A percentile compares a stretch with the other conserved stretches of the same genome.
Evolutionary conservation across 2,113 vertebrate species (phyloP).

Genomic region (Tragelaphus buxtoni): DNA sequence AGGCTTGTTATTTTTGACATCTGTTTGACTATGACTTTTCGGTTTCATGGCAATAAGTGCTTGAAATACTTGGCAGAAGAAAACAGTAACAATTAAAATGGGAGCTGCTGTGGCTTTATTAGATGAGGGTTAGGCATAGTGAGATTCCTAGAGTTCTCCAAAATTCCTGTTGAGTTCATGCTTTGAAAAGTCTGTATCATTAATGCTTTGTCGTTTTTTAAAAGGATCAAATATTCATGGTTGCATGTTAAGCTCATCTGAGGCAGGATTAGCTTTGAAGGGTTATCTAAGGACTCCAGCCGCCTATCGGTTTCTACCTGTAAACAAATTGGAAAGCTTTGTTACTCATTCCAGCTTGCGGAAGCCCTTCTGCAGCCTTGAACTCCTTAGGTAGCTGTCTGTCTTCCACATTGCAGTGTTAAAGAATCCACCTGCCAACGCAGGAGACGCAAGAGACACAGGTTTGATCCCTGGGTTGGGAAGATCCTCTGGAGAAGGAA

Average conservation of each 20-base stretch:
- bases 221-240: background rate
- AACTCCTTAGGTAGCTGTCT: background rate
- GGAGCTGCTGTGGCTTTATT: background rate
- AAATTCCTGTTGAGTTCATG: background rate
- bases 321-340: background rate
- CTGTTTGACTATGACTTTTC: background rate
- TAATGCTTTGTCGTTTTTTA: background rate
- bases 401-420: background rate
- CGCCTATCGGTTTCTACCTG: background rate
- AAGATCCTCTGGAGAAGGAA: background rate
- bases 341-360: background rate
- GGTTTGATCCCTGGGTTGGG: background rate
- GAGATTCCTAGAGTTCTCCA: background rate
- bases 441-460: background rate
- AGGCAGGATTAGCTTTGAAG: background rate
- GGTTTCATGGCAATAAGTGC: background rate
- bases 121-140: background rate
- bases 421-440: background rate
- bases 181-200: background rate
- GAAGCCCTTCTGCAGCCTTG: background rate
- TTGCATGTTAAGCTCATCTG: background rate
- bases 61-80: background rate
- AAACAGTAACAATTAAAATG: background rate
- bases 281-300: background rate
- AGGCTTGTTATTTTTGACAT: constrained; percentile 9